These are phyloP conservation scores for Phrynocephalus guinanensis DNA, from an alignment of 2,797 vertebrate genomes.

Conservation along the genomic window DNA sequence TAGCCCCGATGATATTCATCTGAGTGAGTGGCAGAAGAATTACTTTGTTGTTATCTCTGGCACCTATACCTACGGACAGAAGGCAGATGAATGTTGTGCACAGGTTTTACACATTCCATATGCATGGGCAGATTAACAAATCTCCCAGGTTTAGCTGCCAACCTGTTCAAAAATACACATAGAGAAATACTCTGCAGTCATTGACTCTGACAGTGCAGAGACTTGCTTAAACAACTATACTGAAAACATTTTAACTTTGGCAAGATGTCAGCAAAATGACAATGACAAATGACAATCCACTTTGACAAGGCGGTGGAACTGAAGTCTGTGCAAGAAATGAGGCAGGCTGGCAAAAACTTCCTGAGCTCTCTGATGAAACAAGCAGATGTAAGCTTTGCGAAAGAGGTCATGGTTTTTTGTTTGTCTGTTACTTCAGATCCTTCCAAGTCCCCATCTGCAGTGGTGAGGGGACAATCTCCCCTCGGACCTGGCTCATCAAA, in stretches of 20 bases:
- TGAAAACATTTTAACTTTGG: slow-evolving; percentile 87
- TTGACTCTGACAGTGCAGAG: slow-evolving; percentile 89
- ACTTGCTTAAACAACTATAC: slow-evolving; percentile 95
- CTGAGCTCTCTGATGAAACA: slow-evolving; percentile 73
- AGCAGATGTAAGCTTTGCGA: slow-evolving; percentile 77
- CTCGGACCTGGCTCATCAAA: slow-evolving; percentile 45
- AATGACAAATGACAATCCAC: slow-evolving; percentile 93
- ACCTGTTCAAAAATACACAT: slow-evolving; percentile 87
- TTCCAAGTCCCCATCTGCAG: slow-evolving; percentile 42
- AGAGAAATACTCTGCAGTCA: slow-evolving; percentile 87
- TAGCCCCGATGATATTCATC: slow-evolving; percentile 81
- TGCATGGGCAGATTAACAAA: slow-evolving; percentile 90
- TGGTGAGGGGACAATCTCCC: slow-evolving; percentile 36
- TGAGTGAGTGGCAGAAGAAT: slow-evolving; percentile 94
- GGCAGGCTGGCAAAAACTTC: slow-evolving; percentile 72
- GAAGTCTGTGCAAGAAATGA: slow-evolving; percentile 84
- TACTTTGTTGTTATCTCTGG: slow-evolving; percentile 91
- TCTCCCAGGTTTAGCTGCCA: slow-evolving; percentile 87
- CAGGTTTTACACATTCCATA: slow-evolving; percentile 92
- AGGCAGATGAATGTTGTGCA: slow-evolving; percentile 90
- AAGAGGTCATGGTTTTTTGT: slow-evolving; percentile 63
- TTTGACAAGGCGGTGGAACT: slow-evolving; percentile 86
- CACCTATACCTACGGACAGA: slow-evolving; percentile 87
- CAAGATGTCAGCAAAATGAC: slow-evolving; percentile 87
- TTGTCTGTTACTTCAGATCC: slow-evolving; percentile 51